Percentiles rank a stretch among this genome's conserved stretches.
phyloP scores from a whole-genome alignment of 2,113 vertebrate genomes.

The Crotalus helleri region DNA sequence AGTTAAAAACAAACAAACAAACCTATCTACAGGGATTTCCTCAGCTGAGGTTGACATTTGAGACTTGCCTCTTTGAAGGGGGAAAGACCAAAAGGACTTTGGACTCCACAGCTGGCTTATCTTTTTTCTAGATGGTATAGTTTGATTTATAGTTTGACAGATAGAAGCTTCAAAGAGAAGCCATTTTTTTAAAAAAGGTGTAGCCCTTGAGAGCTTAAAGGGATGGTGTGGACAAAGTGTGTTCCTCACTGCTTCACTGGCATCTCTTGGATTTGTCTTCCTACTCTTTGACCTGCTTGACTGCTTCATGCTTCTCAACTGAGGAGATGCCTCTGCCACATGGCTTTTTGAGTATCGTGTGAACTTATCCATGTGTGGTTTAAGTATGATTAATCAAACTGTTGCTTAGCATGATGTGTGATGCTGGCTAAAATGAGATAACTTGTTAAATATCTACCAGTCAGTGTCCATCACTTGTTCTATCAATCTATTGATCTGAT shows the following conservation, averaged over 20 bases:
- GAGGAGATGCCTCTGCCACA: neutral
- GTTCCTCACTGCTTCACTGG: neutral
- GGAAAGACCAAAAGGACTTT: neutral
- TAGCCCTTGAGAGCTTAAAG: neutral
- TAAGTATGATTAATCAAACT: neutral
- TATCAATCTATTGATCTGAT: neutral
- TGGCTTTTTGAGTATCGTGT: neutral
- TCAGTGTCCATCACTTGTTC: neutral
- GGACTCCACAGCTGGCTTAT: neutral
- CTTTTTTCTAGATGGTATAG: neutral
- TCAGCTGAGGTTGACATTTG: neutral
- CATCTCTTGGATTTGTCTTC: neutral
- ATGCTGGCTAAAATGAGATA: neutral
- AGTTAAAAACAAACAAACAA: neutral
- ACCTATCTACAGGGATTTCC: neutral
- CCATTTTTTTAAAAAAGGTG: neutral
- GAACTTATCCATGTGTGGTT: neutral
- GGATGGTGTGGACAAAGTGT: neutral
- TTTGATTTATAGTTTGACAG: neutral
- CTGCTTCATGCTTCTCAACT: neutral
- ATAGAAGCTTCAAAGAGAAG: neutral
- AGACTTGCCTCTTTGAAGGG: neutral
- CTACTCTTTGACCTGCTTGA: neutral
- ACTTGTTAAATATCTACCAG: neutral
- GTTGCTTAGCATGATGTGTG: neutral